phyloP scores from a whole-genome alignment of 1,140 invertebrate species.

The Danaus melanippus region DNA sequence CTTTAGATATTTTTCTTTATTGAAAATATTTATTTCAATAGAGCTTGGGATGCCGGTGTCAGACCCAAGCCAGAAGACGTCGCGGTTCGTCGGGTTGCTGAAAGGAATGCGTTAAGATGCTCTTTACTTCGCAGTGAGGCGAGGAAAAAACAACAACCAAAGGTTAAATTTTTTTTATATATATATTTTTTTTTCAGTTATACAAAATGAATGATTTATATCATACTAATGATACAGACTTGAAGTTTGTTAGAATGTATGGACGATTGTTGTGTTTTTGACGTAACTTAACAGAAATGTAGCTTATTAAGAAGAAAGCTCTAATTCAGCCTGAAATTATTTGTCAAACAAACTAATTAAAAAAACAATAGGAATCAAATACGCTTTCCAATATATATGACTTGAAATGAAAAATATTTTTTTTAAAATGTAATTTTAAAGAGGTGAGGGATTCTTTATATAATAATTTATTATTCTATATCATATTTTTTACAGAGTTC shows the following conservation, averaged over 20 bases:
- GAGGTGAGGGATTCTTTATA: no score
- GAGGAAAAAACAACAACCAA: slow-evolving; percentile 59
- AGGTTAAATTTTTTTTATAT: slow-evolving; percentile 28
- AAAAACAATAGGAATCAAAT: no score
- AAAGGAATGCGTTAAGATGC: slow-evolving; percentile 57
- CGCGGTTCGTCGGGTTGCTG: slow-evolving; percentile 54
- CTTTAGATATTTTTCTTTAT: no score
- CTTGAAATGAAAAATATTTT: neutral
- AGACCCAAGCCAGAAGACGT: slow-evolving; percentile 54
- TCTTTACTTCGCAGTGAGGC: slow-evolving; percentile 57
- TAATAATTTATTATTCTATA: no score
- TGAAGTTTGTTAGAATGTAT: neutral
- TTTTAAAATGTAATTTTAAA: no score
- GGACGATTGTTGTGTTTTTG: neutral
- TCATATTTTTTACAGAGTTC: no score
- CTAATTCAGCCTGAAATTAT: slow-evolving; percentile 5
- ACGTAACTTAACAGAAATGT: neutral
- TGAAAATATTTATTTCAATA: slow-evolving; percentile 13
- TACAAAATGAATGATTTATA: neutral
- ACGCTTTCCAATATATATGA: neutral
- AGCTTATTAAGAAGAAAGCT: neutral
- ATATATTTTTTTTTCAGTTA: neutral
- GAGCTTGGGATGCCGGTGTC: slow-evolving; percentile 58
- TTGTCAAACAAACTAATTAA: neutral
- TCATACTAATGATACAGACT: neutral